These are phyloP conservation scores for Malurus cyaneus DNA, from an alignment of 2,113 vertebrate genomes.

Conservation along the genomic window DNA sequence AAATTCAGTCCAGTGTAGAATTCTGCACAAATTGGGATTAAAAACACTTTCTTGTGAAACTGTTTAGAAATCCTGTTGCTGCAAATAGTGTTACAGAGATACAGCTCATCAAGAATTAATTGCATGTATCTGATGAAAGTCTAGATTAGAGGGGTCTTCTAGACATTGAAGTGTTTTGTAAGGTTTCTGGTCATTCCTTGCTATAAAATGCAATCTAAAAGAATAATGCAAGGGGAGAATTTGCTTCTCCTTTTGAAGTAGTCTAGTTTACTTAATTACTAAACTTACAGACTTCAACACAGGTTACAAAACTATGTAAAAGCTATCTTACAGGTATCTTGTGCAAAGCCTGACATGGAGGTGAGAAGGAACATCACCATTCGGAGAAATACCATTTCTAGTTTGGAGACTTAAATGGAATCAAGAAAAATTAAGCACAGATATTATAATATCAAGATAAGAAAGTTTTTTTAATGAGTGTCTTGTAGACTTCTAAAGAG, in stretches of 20 bases:
- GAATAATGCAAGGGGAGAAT: background rate
- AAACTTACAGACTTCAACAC: background rate
- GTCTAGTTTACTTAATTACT: background rate
- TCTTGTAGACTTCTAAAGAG: background rate
- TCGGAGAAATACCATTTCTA: background rate
- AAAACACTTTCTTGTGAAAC: background rate
- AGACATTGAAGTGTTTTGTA: background rate
- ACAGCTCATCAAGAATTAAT: background rate
- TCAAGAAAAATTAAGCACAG: background rate
- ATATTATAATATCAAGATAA: background rate
- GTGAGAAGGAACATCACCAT: background rate
- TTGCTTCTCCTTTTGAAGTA: background rate
- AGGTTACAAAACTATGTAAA: background rate
- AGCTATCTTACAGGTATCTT: background rate
- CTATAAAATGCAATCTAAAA: background rate
- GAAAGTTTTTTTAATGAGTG: background rate
- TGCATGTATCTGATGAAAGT: background rate
- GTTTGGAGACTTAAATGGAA: background rate
- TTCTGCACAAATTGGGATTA: background rate
- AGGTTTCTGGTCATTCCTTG: background rate
- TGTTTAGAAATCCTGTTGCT: background rate
- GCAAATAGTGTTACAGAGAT: background rate
- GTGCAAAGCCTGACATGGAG: background rate
- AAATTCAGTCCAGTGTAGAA: background rate
- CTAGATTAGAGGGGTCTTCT: background rate